Percentiles rank a stretch among this genome's conserved stretches.
These are phyloP conservation scores for Oryzias curvinotus DNA, from an alignment of 2,113 vertebrate species.

Conservation along the genomic window DNA sequence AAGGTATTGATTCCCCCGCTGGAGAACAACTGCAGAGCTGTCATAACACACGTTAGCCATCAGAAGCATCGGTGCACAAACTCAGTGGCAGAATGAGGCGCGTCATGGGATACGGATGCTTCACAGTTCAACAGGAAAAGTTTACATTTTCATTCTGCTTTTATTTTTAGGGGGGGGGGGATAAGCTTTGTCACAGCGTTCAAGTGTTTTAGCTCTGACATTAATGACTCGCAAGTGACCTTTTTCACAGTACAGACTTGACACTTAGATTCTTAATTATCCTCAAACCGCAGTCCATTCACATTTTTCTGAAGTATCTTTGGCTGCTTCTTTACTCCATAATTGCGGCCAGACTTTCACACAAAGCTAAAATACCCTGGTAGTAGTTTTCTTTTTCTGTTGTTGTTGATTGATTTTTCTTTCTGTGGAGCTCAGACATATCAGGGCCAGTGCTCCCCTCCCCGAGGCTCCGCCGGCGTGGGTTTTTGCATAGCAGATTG, in stretches of 20 bases:
- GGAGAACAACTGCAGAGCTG: slow-evolving; percentile 45
- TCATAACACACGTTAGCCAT: slow-evolving; percentile 42
- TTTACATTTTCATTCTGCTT: slow-evolving; percentile 11
- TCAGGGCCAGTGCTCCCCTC: slow-evolving; percentile 6
- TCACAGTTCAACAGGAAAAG: neutral
- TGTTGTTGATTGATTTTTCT: slow-evolving; percentile 33
- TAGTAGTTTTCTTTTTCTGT: slow-evolving; percentile 36
- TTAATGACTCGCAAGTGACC: slow-evolving; percentile 51
- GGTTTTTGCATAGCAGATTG: slow-evolving; percentile 16
- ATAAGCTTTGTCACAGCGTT: neutral
- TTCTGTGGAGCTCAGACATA: slow-evolving; percentile 18
- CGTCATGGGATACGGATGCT: neutral
- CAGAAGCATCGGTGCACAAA: slow-evolving; percentile 8
- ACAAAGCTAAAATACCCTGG: slow-evolving; percentile 23
- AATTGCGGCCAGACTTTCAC: slow-evolving; percentile 43
- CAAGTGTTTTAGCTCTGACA: neutral
- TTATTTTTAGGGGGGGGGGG: slow-evolving; percentile 22
- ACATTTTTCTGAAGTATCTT: slow-evolving; percentile 44
- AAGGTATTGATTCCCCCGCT: slow-evolving; percentile 62
- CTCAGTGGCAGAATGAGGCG: neutral
- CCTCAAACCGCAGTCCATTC: slow-evolving; percentile 47
- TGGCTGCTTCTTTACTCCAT: slow-evolving; percentile 28
- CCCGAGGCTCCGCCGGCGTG: neutral
- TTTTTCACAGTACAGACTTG: slow-evolving; percentile 46
- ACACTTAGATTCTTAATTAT: slow-evolving; percentile 51